phyloP scores from a whole-genome alignment of 2,113 vertebrate species.

The Xiphophorus hellerii region DNA sequence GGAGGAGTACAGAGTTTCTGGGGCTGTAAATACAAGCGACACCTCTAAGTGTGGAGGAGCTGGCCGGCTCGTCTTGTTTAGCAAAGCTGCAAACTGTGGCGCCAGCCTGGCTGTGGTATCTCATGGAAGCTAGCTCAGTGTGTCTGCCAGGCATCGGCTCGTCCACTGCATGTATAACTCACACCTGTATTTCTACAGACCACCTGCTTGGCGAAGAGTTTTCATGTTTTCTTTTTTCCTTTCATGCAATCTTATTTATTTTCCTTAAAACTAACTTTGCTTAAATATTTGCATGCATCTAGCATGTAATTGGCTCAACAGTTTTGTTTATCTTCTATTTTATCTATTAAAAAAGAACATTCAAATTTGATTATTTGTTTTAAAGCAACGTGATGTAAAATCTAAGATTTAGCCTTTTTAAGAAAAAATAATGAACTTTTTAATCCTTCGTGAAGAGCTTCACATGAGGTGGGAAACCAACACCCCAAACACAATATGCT shows the following conservation, averaged over 20 bases:
- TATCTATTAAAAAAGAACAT: not conserved
- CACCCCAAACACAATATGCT: no score
- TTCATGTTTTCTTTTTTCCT: not conserved
- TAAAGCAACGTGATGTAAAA: not conserved
- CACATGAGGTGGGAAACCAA: no score
- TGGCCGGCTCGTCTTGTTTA: slow-evolving; percentile 53
- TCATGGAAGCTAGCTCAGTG: slow-evolving; percentile 44
- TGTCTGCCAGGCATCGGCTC: slow-evolving; percentile 38
- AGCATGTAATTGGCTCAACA: not conserved
- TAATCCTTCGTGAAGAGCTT: no score
- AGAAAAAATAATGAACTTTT: no score
- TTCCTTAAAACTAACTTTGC: not conserved
- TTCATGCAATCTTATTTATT: not conserved
- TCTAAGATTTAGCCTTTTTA: not conserved
- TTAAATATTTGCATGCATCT: not conserved
- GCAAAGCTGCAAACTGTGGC: slow-evolving; percentile 59
- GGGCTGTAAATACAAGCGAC: slow-evolving; percentile 61
- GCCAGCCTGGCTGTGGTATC: slow-evolving; percentile 67
- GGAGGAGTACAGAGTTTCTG: slow-evolving; percentile 32
- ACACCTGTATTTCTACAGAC: slow-evolving; percentile 43
- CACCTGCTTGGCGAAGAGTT: slow-evolving; percentile 39
- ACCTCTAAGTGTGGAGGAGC: slow-evolving; percentile 53
- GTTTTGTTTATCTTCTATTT: not conserved
- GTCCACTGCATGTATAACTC: slow-evolving; percentile 49
- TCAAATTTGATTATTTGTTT: not conserved